Evolutionary conservation across 2,797 vertebrate species (phyloP).

Genomic region (Dromococcyx pavoninus): DNA sequence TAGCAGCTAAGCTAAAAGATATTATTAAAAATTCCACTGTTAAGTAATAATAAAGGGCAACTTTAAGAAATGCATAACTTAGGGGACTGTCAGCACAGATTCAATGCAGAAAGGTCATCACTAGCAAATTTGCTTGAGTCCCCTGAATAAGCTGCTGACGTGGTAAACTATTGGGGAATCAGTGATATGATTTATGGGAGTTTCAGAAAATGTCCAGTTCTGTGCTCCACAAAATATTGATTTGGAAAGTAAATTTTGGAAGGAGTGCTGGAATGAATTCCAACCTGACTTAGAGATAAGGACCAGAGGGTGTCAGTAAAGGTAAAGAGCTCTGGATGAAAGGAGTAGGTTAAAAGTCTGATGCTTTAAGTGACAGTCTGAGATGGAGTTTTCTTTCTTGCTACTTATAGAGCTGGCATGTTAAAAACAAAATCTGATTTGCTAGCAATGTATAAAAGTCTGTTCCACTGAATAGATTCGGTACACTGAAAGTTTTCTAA

Average conservation of each 20-base stretch:
- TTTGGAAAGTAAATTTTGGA: constrained; percentile 47
- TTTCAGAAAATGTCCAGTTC: constrained; percentile 43
- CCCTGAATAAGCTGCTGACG: constrained; percentile 33
- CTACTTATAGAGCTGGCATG: background rate
- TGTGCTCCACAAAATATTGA: constrained; percentile 24
- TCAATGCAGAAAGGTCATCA: constrained; percentile 3
- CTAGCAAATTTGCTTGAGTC: constrained; percentile 20
- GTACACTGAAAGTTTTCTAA: background rate
- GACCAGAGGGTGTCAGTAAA: constrained; percentile 74
- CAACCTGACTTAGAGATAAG: constrained; percentile 27
- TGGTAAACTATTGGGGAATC: constrained; percentile 18
- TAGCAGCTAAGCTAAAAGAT: background rate
- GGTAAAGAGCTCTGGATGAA: constrained; percentile 50
- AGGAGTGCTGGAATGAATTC: constrained; percentile 8
- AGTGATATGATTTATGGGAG: constrained; percentile 26
- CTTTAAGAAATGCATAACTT: constrained; percentile 15
- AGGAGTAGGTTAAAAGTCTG: constrained; percentile 9
- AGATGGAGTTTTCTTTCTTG: background rate
- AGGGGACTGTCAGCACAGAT: background rate
- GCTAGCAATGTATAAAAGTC: background rate
- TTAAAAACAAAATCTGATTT: background rate
- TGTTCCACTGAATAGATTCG: background rate
- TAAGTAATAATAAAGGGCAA: background rate
- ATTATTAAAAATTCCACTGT: background rate
- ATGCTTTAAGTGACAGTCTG: background rate